Evolutionary conservation across 1,140 invertebrate genomes (phyloP), one percentile per base, ranked within the genome.

Genomic region (Apis dorsata): DNA sequence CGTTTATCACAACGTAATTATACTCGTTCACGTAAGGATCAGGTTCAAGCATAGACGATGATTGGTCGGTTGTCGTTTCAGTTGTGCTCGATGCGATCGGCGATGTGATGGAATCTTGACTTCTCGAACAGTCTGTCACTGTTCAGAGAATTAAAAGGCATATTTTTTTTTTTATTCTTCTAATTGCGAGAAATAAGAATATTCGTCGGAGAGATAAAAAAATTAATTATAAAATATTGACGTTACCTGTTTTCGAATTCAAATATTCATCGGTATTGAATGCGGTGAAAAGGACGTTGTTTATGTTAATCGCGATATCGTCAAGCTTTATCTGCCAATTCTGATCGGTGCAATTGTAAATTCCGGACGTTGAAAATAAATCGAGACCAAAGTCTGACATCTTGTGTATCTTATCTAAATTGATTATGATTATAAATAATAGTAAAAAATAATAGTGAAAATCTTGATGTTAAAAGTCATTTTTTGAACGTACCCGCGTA

Each of bases 321-420:
- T 17, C 55, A 0, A 49, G 1, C 19, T 60, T 10, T 44, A 60
- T n/a, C 4, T 17, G 1, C 1, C 44, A 7, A 13, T 0, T n/a
- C 1, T 5, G 15, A 28, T 11, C n/a, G 5, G 1, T 1, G 12
- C 72, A 74, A 13, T 1, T n/a, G 21, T 74, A 74, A 13, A 12
- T 10, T 2, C 2, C 24, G n/a, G 55, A 1, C 2, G 55, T 57
- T 34, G 55, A 5, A 44, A 74, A 74, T 9, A 74, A 1, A n/a
- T 1, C 0, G 5, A 17, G 3, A 1, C 1, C 1, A 21, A 4
- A 1, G 2, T 73, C 7, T 1, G 70, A 44, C 13, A 0, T 0
- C 1, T 28, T 28, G 1, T 51, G 7, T 59, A 74, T 0, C 21
- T 5, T 5, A 10, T 60, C 72, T 74, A 44, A 49, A 60, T 59